Percentiles rank a stretch among this genome's conserved stretches.
These are phyloP conservation scores for Acrobeloides nanus DNA, from an alignment of 2,888 invertebrate species.

Conservation along the genomic window DNA sequence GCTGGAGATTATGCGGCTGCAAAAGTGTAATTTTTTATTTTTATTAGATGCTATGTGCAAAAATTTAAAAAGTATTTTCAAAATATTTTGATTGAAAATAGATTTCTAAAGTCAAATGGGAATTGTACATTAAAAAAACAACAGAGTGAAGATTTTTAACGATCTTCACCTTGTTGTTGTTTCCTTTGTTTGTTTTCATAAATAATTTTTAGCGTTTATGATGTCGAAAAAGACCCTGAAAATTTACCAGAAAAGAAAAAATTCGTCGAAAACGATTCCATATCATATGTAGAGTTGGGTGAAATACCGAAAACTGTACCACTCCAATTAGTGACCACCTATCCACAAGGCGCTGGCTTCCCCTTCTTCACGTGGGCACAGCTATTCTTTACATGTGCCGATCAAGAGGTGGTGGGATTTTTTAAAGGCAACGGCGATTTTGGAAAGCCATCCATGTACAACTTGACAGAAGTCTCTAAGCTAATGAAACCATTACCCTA, in stretches of 20 bases:
- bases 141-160: not conserved
- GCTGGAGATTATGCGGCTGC: conserved; percentile 50
- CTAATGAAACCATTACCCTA: conserved; percentile 53
- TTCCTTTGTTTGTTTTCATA: not conserved
- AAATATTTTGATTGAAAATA: no score
- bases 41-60: no score
- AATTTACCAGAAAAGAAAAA: conserved; percentile 36
- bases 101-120: no score
- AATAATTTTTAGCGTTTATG: conserved; percentile 12
- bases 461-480: conserved; percentile 47
- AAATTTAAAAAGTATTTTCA: no score
- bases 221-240: conserved; percentile 33
- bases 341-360: conserved; percentile 49
- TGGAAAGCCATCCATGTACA: conserved; percentile 46
- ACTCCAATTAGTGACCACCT: conserved; percentile 46
- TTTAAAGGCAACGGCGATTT: conserved; percentile 53
- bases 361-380: conserved; percentile 54
- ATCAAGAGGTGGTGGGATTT: conserved; percentile 48
- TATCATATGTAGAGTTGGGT: conserved; percentile 41
- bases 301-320: conserved; percentile 26
- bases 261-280: conserved; percentile 31
- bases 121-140: no score
- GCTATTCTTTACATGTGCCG: conserved; percentile 44
- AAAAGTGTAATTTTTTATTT: conserved; percentile 23
- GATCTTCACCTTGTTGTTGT: not conserved